Conservation (phyloP, 2,113 vertebrate genomes). For the Urocynchramus pylzowi region DNA sequence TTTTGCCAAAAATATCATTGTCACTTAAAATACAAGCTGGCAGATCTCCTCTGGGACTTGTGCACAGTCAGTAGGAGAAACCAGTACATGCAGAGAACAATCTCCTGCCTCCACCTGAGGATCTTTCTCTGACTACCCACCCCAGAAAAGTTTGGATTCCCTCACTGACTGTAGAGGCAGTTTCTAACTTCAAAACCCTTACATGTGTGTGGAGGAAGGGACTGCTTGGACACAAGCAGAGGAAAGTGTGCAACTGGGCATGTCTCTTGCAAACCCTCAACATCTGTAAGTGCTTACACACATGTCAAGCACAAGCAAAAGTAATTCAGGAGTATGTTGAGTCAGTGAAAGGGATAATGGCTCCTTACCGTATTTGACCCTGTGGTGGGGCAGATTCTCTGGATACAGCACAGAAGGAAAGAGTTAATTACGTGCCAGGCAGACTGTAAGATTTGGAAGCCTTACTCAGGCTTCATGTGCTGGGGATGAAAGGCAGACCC, state of each 20-base stretch:
- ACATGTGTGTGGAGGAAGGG: background rate
- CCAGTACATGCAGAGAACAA: background rate
- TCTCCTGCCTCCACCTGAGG: background rate
- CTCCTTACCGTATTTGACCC: background rate
- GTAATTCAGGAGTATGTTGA: conserved; percentile 43
- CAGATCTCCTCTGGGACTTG: background rate
- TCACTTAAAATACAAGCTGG: background rate
- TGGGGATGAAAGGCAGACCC: conserved; percentile 3
- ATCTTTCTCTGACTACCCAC: background rate
- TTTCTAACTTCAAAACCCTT: background rate
- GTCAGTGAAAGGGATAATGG: background rate
- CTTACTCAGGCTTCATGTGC: background rate
- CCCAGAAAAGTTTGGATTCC: background rate
- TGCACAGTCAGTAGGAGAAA: background rate
- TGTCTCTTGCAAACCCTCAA: background rate
- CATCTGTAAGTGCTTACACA: conserved; percentile 41
- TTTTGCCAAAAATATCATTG: background rate
- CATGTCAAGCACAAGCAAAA: conserved; percentile 1
- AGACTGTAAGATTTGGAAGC: background rate
- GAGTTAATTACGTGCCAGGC: conserved; percentile 47
- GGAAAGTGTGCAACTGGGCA: background rate
- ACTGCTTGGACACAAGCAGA: background rate
- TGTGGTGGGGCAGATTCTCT: conserved; percentile 5
- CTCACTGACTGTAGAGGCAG: background rate
- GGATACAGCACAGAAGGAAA: conserved; percentile 33